Conservation (phyloP, 2,113 vertebrate genomes). For the Turdus rufiventris region DNA sequence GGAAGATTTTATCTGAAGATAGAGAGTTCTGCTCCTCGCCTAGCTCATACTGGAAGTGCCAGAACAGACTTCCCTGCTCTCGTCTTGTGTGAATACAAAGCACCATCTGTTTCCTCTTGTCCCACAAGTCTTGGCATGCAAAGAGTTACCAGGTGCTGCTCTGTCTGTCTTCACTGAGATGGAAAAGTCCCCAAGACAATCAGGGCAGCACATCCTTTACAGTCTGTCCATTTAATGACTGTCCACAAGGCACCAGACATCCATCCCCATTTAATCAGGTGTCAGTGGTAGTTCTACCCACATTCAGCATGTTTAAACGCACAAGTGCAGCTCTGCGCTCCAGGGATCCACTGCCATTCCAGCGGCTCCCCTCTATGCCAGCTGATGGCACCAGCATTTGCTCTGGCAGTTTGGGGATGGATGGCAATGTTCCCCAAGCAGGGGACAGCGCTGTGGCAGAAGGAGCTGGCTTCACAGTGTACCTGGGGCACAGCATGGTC, state of each 20-base stretch:
- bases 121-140: not conserved
- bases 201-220: not conserved
- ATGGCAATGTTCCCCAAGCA: not conserved
- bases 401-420: not conserved
- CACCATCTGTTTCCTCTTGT: constrained; percentile 44
- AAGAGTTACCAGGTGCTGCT: constrained; percentile 40
- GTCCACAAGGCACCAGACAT: not conserved
- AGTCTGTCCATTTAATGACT: not conserved
- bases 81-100: not conserved
- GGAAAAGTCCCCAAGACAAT: not conserved
- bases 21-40: not conserved
- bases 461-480: not conserved
- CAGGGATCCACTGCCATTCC: not conserved
- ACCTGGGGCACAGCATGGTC: not conserved
- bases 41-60: not conserved
- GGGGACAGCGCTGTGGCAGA: not conserved
- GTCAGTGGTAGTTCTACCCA: not conserved
- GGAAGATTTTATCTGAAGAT: not conserved
- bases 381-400: not conserved
- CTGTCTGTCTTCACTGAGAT: not conserved
- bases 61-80: constrained; percentile 32
- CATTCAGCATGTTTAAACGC: not conserved
- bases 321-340: not conserved
- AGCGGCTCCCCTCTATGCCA: not conserved
- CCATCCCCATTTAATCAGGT: constrained; percentile 1